Evolutionary conservation across 2,113 vertebrate species (phyloP).

Genomic region (Aldabrachelys gigantea): DNA sequence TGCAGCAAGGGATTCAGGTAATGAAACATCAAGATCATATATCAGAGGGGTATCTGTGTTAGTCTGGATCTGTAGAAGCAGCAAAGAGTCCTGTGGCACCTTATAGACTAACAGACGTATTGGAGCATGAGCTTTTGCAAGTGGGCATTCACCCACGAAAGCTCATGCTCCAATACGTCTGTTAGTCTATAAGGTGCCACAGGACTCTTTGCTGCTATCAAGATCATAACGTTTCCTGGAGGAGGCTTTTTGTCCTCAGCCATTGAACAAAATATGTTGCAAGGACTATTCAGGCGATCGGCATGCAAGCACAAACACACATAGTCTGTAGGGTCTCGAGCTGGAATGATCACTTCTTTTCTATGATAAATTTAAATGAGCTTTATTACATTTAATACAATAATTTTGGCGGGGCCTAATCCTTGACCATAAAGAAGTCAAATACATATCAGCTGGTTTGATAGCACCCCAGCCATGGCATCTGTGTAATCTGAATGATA

Average conservation of each 20-base stretch:
- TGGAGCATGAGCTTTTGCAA: too few species aligned
- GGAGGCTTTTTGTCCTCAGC: neutral
- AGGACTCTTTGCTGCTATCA: neutral
- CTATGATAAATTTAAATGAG: neutral
- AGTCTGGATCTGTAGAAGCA: too few species aligned
- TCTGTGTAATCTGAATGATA: neutral
- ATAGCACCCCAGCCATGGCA: neutral
- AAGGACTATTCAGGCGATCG: neutral
- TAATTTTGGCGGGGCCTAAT: neutral
- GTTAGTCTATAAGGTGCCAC: too few species aligned
- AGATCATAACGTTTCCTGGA: fast-evolving
- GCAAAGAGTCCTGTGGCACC: too few species aligned
- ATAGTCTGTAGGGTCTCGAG: neutral
- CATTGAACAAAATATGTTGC: neutral
- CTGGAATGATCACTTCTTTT: neutral
- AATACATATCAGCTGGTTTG: neutral
- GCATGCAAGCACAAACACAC: neutral
- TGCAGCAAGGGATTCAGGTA: neutral
- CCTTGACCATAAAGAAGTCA: neutral
- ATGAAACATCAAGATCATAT: neutral
- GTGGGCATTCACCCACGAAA: too few species aligned
- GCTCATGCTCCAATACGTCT: too few species aligned
- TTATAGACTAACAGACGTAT: too few species aligned
- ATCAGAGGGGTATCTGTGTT: too few species aligned
- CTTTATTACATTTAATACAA: neutral